Base-by-base conservation (phyloP, 2,113 vertebrate species). In the Sylvia atricapilla region DNA sequence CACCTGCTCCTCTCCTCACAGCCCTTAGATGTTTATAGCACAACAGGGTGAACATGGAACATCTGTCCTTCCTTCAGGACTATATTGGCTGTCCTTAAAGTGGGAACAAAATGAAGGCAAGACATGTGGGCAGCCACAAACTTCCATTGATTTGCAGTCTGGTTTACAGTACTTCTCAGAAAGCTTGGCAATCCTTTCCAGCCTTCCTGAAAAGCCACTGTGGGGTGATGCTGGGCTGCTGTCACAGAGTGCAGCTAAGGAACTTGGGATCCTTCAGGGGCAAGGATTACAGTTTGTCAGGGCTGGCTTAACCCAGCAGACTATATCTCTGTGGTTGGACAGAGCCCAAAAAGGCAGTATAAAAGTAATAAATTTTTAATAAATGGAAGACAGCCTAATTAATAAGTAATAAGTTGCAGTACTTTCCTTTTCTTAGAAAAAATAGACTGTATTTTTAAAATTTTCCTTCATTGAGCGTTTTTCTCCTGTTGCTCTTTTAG, bases 401-500 rank as follows among this genome's bases (percentile, higher is more conserved):
- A 96, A 78, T 94, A 89, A 88, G 27, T 91, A 90, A 91, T 70
- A 67, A 58, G 58, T 86, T 21, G 2, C 66, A 68, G 24, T 39
- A 47, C 31, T 96, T 94, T 67, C 21, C 16, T 93, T 69, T 92
- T 80, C 43, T 68, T 73, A 56, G 39, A 64, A 92, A 92, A 88
- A 88, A 70, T 25, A 33, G n/a, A 22, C 28, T 47, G 14, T 83
- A 58, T 81, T 88, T 86, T 43, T 30, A 28, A 13, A 17, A 22
- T 74, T 93, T 89, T 60, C 44, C 9, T 87, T 87, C 18, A 44
- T 4, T 67, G 25, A 72, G 9, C 7, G 4, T 56, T 66, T 76
- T 83, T 53, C 9, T 81, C 19, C 35, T 64, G 21, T 86, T 46
- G 22, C 30, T 59, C 23, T 69, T 83, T 60, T 44, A 28, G 56